Base-by-base conservation (phyloP, 2,888 invertebrate species). In the Eudemis profundana region DNA sequence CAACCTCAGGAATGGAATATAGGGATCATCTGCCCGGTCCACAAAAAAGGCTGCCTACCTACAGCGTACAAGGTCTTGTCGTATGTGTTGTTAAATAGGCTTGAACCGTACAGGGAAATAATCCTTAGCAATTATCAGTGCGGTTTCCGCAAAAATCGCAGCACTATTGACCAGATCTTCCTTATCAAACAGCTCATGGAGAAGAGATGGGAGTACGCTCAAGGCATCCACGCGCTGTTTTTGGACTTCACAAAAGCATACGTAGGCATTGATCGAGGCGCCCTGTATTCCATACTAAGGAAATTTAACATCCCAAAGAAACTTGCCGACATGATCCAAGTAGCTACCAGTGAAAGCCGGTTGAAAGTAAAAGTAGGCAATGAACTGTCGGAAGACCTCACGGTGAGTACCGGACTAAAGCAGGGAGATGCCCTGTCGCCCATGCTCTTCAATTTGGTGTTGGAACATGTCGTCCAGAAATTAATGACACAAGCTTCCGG, bases 111-210 rank as follows among this genome's bases (percentile, higher is more conserved):
- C 14, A 23, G 27, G 14, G 47, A 47, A 27, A 14, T 3, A 14
- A 47, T 15, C 14, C n/a, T 27, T 2, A 14, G 47, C 23, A 8
- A 47, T 14, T 27, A 27, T 27, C 47, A 47, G 27, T 23, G 47
- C 27, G 27, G 14, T 1, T 47, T 47, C 4, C 27, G 14, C 5
- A n/a, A 8, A 4, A 47, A 27, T 27, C 47, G 47, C n/a, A 47
- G 47, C 8, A 47, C 47, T 2, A 14, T 47, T n/a, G 23, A 47
- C 23, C 46, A 47, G n/a, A 27, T 47, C 14, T 47, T 14, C 8
- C 19, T 80, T 65, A 65, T 79, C 71, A 4, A 77, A 74, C 44
- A 82, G 62, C 33, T 78, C 65, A 65, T 80, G 82, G 0, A 79
- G 79, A n/a, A 0, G 79, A 77, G 12, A 74, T 70, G 0, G 80